phyloP scores from a whole-genome alignment of 2,113 vertebrate genomes.

The Plotosus lineatus region DNA sequence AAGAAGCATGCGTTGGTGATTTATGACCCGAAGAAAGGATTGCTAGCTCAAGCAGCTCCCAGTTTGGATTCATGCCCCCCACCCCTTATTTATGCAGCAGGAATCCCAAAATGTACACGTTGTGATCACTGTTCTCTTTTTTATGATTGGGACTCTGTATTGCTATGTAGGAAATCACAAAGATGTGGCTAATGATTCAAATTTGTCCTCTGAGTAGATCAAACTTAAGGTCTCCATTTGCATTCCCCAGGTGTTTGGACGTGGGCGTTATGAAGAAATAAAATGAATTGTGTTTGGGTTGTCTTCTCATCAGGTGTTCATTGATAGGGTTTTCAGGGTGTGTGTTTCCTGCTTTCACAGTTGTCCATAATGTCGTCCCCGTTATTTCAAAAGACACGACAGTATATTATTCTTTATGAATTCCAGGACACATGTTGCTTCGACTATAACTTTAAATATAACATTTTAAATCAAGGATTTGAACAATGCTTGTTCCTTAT shows the following conservation, averaged over 20 bases:
- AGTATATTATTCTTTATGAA: background rate
- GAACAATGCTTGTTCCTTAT: background rate
- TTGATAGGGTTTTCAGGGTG: conserved; percentile 3
- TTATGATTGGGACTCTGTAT: conserved; percentile 30
- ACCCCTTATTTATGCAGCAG: conserved; percentile 22
- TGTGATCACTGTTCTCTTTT: conserved; percentile 29
- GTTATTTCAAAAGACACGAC: background rate
- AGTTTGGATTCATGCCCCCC: conserved; percentile 51
- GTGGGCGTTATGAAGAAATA: background rate
- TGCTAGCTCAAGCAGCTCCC: conserved; percentile 77
- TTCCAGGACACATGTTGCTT: background rate
- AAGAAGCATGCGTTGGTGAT: conserved; percentile 80
- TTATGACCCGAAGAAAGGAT: conserved; percentile 79
- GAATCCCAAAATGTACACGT: conserved; percentile 41
- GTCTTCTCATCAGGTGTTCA: conserved; percentile 1
- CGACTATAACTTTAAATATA: background rate
- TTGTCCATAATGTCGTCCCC: background rate
- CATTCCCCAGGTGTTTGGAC: background rate
- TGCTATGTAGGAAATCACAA: conserved; percentile 28
- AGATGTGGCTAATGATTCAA: conserved; percentile 39
- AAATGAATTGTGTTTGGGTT: background rate
- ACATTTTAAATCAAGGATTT: background rate
- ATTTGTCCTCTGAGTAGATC: conserved; percentile 36
- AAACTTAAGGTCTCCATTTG: conserved; percentile 36
- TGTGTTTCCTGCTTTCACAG: conserved; percentile 11